Conservation (phyloP, 2,113 vertebrate species). For the Romanogobio albipinnatus region DNA sequence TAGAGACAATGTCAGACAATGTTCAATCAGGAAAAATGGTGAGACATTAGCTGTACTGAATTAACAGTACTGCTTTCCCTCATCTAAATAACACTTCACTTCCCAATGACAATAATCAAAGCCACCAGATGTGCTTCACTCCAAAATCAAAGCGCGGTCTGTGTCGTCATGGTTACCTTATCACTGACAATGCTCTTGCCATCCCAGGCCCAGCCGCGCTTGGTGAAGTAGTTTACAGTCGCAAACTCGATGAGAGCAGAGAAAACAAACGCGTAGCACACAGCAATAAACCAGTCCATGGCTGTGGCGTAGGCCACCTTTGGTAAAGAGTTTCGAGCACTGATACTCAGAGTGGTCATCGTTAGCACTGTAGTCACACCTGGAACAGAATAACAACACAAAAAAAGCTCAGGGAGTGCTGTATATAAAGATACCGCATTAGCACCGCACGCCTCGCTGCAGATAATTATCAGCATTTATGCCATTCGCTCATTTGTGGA, state of each 20-base stretch:
- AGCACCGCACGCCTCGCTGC: slow-evolving; percentile 3
- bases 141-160: slow-evolving; percentile 58
- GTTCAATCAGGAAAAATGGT: not conserved
- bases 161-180: slow-evolving; percentile 78
- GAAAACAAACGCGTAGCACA: slow-evolving; percentile 97
- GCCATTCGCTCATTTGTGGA: not conserved
- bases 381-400: slow-evolving; percentile 59
- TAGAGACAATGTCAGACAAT: not conserved
- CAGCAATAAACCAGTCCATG: slow-evolving; percentile 98
- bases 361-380: slow-evolving; percentile 95
- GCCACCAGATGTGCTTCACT: slow-evolving; percentile 16
- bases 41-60: not conserved
- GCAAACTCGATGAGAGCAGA: slow-evolving; percentile 96
- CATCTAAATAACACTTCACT: not conserved
- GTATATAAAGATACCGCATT: not conserved
- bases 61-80: not conserved
- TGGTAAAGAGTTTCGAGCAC: slow-evolving; percentile 91
- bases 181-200: slow-evolving; percentile 91
- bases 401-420: slow-evolving; percentile 25
- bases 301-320: slow-evolving; percentile 96
- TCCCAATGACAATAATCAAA: slow-evolving; percentile 24
- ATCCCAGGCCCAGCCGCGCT: slow-evolving; percentile 97
- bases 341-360: slow-evolving; percentile 95
- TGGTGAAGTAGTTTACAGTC: slow-evolving; percentile 97
- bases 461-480: slow-evolving; percentile 2